A percentile compares a stretch with the other conserved stretches of the same genome.
Conservation (phyloP, 1,140 invertebrate genomes). For the Maniola jurtina region DNA sequence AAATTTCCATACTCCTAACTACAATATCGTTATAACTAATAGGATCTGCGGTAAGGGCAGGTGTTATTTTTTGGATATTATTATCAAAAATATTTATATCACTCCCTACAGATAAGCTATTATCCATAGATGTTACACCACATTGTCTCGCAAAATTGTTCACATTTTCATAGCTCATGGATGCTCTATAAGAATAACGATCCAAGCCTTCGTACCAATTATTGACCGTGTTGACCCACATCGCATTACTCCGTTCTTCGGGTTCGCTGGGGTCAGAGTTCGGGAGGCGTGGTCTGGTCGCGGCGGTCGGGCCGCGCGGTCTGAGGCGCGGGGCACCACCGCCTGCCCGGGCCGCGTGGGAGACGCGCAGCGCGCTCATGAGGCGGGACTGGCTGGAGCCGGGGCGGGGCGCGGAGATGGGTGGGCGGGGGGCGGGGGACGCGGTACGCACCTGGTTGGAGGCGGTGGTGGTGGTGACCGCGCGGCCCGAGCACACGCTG, state of each 20-base stretch:
- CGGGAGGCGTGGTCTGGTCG: not conserved
- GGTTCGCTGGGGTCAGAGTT: not conserved
- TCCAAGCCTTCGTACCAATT: conserved; percentile 49
- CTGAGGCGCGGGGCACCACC: conserved; percentile 9
- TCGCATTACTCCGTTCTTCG: not conserved
- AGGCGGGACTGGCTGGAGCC: conserved; percentile 28
- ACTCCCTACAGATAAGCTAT: not conserved
- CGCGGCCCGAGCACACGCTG: conserved; percentile 70
- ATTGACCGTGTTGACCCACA: conserved; percentile 39
- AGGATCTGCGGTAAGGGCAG: not conserved
- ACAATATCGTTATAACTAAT: not conserved
- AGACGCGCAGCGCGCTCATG: conserved; percentile 33
- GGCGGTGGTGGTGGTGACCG: conserved; percentile 73
- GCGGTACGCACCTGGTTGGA: conserved; percentile 73
- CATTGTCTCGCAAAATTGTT: not conserved
- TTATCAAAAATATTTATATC: conserved; percentile 16
- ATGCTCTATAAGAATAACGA: not conserved
- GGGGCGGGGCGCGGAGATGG: conserved; percentile 1
- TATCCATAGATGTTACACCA: not conserved
- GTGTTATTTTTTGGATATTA: not conserved
- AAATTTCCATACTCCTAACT: not conserved
- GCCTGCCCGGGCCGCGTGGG: not conserved
- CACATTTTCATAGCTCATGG: not conserved
- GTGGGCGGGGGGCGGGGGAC: conserved; percentile 14
- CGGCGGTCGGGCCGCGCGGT: conserved; percentile 33